Percentiles rank a stretch among this genome's conserved stretches.
phyloP scores from a whole-genome alignment of 2,888 invertebrate species.

The Bombyx huttoni region DNA sequence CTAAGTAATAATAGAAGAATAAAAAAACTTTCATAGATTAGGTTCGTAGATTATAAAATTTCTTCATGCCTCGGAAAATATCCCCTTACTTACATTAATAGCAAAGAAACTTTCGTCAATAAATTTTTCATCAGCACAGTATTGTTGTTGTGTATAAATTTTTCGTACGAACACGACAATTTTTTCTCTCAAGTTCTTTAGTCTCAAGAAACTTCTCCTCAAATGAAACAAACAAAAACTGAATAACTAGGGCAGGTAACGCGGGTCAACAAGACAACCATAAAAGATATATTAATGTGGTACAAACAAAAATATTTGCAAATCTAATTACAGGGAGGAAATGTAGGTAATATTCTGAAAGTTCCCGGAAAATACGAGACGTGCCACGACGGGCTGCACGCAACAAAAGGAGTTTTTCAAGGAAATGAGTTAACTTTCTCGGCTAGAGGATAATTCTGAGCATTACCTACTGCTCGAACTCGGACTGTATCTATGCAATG shows the following conservation, averaged over 20 bases:
- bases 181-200: too few species aligned
- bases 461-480: slow-evolving; percentile 6
- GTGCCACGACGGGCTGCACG: slow-evolving; percentile 33
- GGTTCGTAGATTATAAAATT: too few species aligned
- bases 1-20: too few species aligned
- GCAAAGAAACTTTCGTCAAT: background rate
- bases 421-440: slow-evolving; percentile 58
- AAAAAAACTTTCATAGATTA: too few species aligned
- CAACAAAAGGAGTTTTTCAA: slow-evolving; percentile 50
- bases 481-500: background rate
- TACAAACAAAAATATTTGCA: slow-evolving; percentile 48
- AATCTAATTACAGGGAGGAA: slow-evolving; percentile 48
- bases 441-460: slow-evolving; percentile 27
- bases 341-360: slow-evolving; percentile 38
- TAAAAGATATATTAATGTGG: slow-evolving; percentile 42
- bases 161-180: background rate
- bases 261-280: slow-evolving; percentile 36
- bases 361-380: slow-evolving; percentile 36
- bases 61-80: too few species aligned
- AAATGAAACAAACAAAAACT: background rate
- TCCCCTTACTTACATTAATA: too few species aligned
- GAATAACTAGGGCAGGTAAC: slow-evolving; percentile 10
- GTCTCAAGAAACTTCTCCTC: background rate
- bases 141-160: background rate
- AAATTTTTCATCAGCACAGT: background rate